Base-by-base conservation (phyloP, 2,888 invertebrate genomes). In the Ochlodes sylvanus region DNA sequence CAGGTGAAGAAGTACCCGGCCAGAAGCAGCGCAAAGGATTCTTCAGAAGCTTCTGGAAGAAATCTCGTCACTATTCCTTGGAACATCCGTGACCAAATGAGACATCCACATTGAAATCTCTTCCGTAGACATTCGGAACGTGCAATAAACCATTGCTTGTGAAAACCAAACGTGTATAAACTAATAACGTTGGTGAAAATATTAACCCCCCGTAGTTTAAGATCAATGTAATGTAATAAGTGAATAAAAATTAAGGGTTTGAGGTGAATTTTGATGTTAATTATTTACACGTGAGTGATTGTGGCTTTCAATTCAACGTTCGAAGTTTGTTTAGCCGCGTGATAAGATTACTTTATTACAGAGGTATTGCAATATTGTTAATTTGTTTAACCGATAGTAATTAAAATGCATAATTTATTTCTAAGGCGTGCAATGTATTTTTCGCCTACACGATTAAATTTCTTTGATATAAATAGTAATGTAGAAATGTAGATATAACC, bases 31-130 rank as follows among this genome's bases (percentile, higher is more conserved):
- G 97, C 87, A 97, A 97, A 89, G 97, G 97, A 74, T 97, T 98
- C 89, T 98, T 98, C 94, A 97, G 97, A 90, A 97, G 95, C 86
- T 95, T 97, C 77, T 98, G 97, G 97, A 97, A 97, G 89, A 95
- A 97, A 80, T 97, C 97, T 76, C 96, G 97, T 75, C 97, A 97
- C 85, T 96, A 97, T 86, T 97, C 97, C 73, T 92, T 97, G 88
- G 97, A 97, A 89, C 97, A 97, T 89, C 97, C 97, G 94, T 96
- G 95, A 95, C 93, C 75, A 76, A 73, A 72, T 84, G 70, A 72
- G 73, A 75, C 47, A 57, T 67, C 69, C 60, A 77, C 75, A 65
- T 72, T 76, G 61, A 77, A 77, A 61, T 67, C 61, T 56, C 55
- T 67, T 47, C 55, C 75, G 56, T 76, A 70, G 71, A 69, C 63